Evolutionary conservation across 2,888 invertebrate species (phyloP).

Genomic region (Agonopterix subpropinquella): DNA sequence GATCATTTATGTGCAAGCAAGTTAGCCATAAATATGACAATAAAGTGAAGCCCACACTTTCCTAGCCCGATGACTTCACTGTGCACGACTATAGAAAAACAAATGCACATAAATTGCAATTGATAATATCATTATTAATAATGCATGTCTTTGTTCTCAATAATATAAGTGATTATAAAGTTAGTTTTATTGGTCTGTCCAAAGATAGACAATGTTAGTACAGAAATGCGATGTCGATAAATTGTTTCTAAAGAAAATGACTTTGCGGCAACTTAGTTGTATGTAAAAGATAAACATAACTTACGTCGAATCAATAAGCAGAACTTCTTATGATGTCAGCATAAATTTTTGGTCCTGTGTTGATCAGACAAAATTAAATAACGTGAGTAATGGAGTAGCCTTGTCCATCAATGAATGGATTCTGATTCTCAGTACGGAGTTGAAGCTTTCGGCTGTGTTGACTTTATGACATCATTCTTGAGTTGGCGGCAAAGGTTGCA

Average conservation of each 20-base stretch:
- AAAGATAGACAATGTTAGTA: too few relatives aligned
- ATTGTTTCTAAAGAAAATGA: too few relatives aligned
- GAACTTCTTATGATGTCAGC: constrained; percentile 19
- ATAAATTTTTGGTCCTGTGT: constrained; percentile 17
- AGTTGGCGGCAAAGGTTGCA: constrained; percentile 34
- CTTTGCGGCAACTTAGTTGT: too few relatives aligned
- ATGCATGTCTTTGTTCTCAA: too few relatives aligned
- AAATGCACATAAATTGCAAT: constrained; percentile 1
- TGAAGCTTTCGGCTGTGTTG: constrained; percentile 45
- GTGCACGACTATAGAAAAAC: neutral
- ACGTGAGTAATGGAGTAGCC: constrained; percentile 36
- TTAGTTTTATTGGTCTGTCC: too few relatives aligned
- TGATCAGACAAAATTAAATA: constrained; percentile 19
- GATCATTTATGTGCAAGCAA: too few relatives aligned
- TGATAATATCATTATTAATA: neutral
- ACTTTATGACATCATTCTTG: constrained; percentile 58
- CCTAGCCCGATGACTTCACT: constrained; percentile 1
- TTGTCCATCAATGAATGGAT: constrained; percentile 37
- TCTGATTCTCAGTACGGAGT: constrained; percentile 38
- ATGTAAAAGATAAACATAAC: too few relatives aligned
- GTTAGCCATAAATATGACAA: neutral
- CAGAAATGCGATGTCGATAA: too few relatives aligned
- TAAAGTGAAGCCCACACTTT: neutral
- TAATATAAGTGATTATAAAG: too few relatives aligned
- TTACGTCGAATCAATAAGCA: too few relatives aligned